A percentile compares a stretch with the other conserved stretches of the same genome.
These are phyloP conservation scores for Oncorhynchus masou DNA, from an alignment of 2,113 vertebrate species.

Conservation along the genomic window DNA sequence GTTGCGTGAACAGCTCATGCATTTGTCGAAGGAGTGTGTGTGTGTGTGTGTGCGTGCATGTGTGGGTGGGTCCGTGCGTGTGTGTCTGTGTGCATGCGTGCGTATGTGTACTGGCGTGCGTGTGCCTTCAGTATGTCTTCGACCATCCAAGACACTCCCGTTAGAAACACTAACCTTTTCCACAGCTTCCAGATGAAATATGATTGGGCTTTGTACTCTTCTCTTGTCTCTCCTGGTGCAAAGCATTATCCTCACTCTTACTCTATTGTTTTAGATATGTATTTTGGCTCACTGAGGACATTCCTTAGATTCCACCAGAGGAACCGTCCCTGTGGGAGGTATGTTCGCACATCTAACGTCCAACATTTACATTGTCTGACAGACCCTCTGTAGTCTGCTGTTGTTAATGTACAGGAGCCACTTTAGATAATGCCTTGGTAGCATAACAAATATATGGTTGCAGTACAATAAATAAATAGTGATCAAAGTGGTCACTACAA, in stretches of 20 bases:
- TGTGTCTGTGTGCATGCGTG: neutral
- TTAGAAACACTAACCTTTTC: slow-evolving; percentile 12
- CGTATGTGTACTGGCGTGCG: neutral
- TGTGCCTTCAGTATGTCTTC: neutral
- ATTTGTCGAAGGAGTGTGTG: neutral
- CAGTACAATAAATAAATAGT: too few species aligned
- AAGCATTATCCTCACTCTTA: slow-evolving; percentile 19
- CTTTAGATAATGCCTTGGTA: neutral
- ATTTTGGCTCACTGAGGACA: slow-evolving; percentile 23
- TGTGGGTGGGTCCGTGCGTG: neutral
- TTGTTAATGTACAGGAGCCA: neutral
- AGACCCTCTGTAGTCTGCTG: neutral
- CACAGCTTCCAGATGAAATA: slow-evolving; percentile 50
- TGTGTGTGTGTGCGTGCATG: neutral
- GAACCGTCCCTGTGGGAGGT: slow-evolving; percentile 16
- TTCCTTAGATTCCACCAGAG: slow-evolving; percentile 51
- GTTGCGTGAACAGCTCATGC: neutral
- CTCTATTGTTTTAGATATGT: slow-evolving; percentile 52
- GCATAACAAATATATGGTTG: too few species aligned
- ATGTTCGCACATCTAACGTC: slow-evolving; percentile 12
- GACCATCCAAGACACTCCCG: slow-evolving; percentile 19
- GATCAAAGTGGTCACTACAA: too few species aligned
- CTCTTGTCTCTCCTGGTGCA: slow-evolving; percentile 26
- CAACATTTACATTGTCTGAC: slow-evolving; percentile 23
- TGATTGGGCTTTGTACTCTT: slow-evolving; percentile 39